phyloP scores from a whole-genome alignment of 2,888 invertebrate species.

The Chrysodeixis includens region DNA sequence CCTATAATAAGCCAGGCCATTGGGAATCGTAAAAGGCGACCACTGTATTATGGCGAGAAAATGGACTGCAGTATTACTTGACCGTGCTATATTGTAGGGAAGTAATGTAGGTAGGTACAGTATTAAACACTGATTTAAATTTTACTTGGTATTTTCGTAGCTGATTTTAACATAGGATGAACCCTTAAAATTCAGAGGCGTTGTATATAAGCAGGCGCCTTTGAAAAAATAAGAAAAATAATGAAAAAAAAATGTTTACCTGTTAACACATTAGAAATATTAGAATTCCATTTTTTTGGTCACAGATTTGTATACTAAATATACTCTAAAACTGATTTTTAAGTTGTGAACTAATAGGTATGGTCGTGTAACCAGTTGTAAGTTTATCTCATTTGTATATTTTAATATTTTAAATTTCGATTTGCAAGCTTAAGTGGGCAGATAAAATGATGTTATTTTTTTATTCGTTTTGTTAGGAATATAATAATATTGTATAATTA shows the following conservation, averaged over 20 bases:
- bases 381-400: background rate
- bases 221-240: no score
- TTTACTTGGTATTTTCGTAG: no score
- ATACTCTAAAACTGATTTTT: no score
- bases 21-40: constrained; percentile 4
- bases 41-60: constrained; percentile 4
- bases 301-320: no score
- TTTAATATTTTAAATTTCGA: background rate
- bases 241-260: no score
- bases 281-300: no score
- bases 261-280: no score
- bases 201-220: no score
- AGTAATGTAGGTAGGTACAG: background rate
- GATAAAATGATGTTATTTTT: background rate
- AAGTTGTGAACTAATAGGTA: no score
- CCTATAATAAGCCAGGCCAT: constrained; percentile 2
- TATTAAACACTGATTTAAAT: background rate
- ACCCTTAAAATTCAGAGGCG: no score
- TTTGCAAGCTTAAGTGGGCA: background rate
- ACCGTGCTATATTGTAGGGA: background rate
- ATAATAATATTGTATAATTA: background rate
- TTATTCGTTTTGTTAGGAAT: background rate
- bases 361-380: background rate
- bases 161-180: no score
- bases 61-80: background rate